phyloP scores from a whole-genome alignment of 2,888 invertebrate genomes.

The Mythimna ferrago region DNA sequence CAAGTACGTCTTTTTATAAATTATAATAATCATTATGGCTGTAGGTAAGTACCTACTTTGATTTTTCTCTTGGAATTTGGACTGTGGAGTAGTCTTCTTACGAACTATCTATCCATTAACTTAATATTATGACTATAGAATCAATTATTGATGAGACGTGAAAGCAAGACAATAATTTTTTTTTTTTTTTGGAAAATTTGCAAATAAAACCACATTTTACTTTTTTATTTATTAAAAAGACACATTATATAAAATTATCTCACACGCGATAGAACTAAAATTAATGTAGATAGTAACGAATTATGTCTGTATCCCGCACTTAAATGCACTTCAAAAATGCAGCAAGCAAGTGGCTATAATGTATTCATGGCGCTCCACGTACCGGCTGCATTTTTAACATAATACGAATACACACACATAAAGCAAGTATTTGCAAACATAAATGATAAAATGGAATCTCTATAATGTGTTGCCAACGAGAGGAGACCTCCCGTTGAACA shows the following conservation, averaged over 20 bases:
- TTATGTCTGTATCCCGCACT: slow-evolving; percentile 67
- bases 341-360: slow-evolving; percentile 65
- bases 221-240: slow-evolving; percentile 59
- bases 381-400: slow-evolving; percentile 70
- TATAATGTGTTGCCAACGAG: slow-evolving; percentile 42
- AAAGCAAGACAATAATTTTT: background rate
- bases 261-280: slow-evolving; percentile 70
- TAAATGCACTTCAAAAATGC: slow-evolving; percentile 79
- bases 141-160: background rate
- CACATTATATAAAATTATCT: slow-evolving; percentile 62
- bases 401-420: slow-evolving; percentile 62
- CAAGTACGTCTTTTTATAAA: slow-evolving; percentile 12
- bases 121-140: background rate
- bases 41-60: background rate
- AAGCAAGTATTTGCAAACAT: slow-evolving; percentile 60
- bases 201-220: slow-evolving; percentile 57
- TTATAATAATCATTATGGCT: background rate
- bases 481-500: slow-evolving; percentile 28
- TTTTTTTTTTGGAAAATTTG: background rate
- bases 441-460: slow-evolving; percentile 48
- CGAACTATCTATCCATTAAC: slow-evolving; percentile 1
- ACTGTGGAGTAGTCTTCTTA: background rate
- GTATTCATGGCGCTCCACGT: slow-evolving; percentile 50
- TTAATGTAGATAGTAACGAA: slow-evolving; percentile 63
- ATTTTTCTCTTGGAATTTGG: background rate